Percentiles rank a stretch among this genome's conserved stretches.
These are phyloP conservation scores for Galemys pyrenaicus DNA, from an alignment of 2,113 vertebrate genomes.

Conservation along the genomic window DNA sequence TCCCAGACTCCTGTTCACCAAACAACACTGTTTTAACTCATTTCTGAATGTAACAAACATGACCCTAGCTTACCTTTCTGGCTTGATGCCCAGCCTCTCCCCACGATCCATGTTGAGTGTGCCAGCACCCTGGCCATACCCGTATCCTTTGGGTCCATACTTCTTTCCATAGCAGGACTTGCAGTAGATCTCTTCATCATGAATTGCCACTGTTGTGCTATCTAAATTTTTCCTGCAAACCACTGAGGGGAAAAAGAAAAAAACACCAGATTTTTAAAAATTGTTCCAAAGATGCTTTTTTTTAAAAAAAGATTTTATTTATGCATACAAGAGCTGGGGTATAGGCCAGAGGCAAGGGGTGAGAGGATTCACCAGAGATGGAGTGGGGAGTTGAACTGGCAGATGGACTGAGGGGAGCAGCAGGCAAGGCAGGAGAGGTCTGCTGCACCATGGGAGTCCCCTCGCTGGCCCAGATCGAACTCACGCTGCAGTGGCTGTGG, in stretches of 20 bases:
- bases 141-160: constrained; percentile 95
- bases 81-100: constrained; percentile 95
- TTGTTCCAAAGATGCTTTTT: constrained; percentile 57
- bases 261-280: not conserved
- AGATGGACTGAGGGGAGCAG: too few species aligned
- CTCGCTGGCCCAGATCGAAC: too few species aligned
- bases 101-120: constrained; percentile 96
- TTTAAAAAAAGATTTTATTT: too few species aligned
- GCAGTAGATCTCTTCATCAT: constrained; percentile 95
- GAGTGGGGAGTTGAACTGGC: too few species aligned
- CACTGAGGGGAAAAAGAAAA: constrained; percentile 83
- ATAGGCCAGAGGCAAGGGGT: too few species aligned
- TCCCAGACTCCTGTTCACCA: not conserved
- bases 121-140: constrained; percentile 95
- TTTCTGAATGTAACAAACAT: not conserved
- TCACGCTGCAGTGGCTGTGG: too few species aligned
- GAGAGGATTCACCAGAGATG: too few species aligned
- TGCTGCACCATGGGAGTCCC: too few species aligned
- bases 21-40: not conserved
- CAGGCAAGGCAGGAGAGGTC: too few species aligned
- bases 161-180: constrained; percentile 97
- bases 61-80: constrained; percentile 88
- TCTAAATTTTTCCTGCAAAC: constrained; percentile 96
- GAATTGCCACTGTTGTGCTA: constrained; percentile 94
- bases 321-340: too few species aligned